phyloP scores from a whole-genome alignment of 92 coral and sea anemone species.

The Parazoanthus atlanticus region DNA sequence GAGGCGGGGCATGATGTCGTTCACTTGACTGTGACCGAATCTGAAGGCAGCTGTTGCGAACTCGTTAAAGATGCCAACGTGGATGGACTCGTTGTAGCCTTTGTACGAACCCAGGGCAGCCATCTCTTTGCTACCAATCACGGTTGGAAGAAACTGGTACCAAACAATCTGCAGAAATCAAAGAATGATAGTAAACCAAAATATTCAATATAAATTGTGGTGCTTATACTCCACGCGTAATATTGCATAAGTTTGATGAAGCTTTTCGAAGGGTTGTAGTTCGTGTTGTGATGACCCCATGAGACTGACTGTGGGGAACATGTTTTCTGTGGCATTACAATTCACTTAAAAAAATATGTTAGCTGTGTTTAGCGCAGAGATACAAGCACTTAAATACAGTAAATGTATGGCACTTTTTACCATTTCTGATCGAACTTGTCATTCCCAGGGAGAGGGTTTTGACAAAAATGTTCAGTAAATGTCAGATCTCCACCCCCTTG shows the following conservation, averaged over 20 bases:
- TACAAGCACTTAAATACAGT: no score
- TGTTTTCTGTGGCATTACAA: background rate
- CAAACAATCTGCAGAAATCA: slow-evolving; percentile 68
- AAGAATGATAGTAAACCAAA: background rate
- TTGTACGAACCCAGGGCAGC: slow-evolving; percentile 69
- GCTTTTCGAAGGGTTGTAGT: no score
- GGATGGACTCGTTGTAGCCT: slow-evolving; percentile 82
- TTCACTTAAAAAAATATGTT: background rate
- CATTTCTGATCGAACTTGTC: no score
- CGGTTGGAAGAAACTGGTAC: slow-evolving; percentile 96
- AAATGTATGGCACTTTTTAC: no score
- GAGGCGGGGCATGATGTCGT: slow-evolving; percentile 88
- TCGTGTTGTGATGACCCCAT: background rate
- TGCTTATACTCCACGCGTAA: no score
- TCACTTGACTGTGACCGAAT: slow-evolving; percentile 97
- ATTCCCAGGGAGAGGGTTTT: no score
- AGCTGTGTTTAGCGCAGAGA: no score
- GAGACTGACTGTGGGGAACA: background rate
- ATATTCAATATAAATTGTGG: background rate
- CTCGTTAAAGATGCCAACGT: slow-evolving; percentile 96
- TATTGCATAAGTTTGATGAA: no score
- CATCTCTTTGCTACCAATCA: slow-evolving; percentile 84
- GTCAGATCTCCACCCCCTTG: no score
- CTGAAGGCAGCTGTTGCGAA: slow-evolving; percentile 99
- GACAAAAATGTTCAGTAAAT: no score